Evolutionary conservation across 2,113 vertebrate species (phyloP), one percentile per base, ranked within the genome.

Genomic region (Pandion haliaetus): DNA sequence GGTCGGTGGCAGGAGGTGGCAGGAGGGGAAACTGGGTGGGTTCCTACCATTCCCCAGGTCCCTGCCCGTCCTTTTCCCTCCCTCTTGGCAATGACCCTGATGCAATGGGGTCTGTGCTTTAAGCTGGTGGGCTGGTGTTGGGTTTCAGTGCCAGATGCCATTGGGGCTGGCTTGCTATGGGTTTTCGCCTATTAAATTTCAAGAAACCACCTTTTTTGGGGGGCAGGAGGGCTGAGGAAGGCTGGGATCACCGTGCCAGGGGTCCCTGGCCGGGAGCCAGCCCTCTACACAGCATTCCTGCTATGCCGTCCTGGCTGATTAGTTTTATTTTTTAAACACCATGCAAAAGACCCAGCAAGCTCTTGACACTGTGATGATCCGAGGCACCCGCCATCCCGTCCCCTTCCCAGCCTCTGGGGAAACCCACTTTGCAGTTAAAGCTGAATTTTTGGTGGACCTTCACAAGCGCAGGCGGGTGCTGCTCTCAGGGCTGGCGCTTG

Each of bases 61-160:
- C 72, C 55, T 79, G n/a, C 71, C 32, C 2, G 1, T 74, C 59
- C 67, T 55, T 11, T 87, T 70, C 47, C 44, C 21, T 20, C 13
- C 20, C 12, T 6, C 73, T 85, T 93, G 93, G 90, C 77, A 66
- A 3, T 50, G 69, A 83, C 83, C 55, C 65, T 42, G 79, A 6
- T 20, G 80, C n/a, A 18, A 0, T 19, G 73, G 82, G 90, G 80
- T n/a, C 77, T 79, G 88, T n/a, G 80, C 72, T 86, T 61, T 40
- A 69, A 66, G 86, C 77, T 50, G 18, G 18, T 11, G 73, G 83
- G 80, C 72, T 73, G 86, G 90, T 79, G 70, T 87, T 93, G 81
- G 89, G 55, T 95, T 96, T 91, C 91, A 72, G 74, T 67, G 86
- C 92, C 90, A 87, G 95, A 87, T 91, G 93, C 93, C 95, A 32